A percentile compares a stretch with the other conserved stretches of the same genome.
These are phyloP conservation scores for Chloebia gouldiae DNA, from an alignment of 2,113 vertebrate genomes.

Conservation along the genomic window DNA sequence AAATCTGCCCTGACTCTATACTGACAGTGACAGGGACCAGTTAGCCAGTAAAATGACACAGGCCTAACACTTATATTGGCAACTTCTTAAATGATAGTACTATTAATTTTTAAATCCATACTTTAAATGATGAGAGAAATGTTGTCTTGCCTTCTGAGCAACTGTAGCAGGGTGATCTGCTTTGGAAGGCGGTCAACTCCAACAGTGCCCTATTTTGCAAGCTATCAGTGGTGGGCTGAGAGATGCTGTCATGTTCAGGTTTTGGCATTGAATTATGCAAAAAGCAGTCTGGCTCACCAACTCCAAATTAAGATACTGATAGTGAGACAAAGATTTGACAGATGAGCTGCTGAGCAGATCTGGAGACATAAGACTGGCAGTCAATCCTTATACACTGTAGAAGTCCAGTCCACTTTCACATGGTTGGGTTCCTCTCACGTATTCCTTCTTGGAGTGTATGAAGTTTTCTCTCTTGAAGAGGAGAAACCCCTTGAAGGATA, in stretches of 20 bases:
- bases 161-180: neutral
- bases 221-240: neutral
- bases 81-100: neutral
- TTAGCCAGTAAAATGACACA: neutral
- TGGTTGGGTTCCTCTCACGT: neutral
- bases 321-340: neutral
- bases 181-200: neutral
- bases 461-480: neutral
- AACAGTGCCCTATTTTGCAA: neutral
- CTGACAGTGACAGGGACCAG: neutral
- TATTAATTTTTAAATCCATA: neutral
- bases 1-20: neutral
- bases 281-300: neutral
- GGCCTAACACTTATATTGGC: neutral
- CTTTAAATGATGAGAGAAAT: neutral
- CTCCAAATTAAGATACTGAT: neutral
- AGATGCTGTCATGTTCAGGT: neutral
- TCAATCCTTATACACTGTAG: neutral
- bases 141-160: neutral
- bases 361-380: neutral
- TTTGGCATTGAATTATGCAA: neutral
- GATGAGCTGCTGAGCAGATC: neutral
- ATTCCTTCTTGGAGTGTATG: neutral
- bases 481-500: neutral
- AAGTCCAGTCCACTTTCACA: neutral